Evolutionary conservation across 2,888 invertebrate genomes (phyloP).

Genomic region (Ptychoptera albimana): DNA sequence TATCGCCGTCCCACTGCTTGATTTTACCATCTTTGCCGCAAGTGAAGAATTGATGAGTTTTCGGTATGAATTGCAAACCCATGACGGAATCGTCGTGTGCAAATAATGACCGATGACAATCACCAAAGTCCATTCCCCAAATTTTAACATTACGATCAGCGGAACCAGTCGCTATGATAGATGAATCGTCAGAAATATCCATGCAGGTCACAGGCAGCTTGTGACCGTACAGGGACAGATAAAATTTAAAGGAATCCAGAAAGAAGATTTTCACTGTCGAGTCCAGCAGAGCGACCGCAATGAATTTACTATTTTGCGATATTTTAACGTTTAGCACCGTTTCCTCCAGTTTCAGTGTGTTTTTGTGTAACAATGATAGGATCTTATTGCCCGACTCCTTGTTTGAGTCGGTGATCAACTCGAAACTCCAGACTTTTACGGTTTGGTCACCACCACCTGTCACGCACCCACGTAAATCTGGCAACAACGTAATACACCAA

Average conservation of each 20-base stretch:
- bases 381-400: conserved; percentile 44
- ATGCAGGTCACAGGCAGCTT: conserved; percentile 84
- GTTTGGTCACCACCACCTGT: conserved; percentile 81
- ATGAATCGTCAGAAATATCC: conserved; percentile 82
- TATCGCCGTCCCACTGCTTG: conserved; percentile 95
- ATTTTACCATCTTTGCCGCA: conserved; percentile 86
- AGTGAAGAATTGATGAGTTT: conserved; percentile 86
- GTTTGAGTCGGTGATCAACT: conserved; percentile 54
- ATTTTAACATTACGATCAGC: conserved; percentile 92
- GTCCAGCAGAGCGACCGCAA: conserved; percentile 83
- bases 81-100: conserved; percentile 94
- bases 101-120: conserved; percentile 88
- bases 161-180: conserved; percentile 82
- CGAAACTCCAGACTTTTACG: conserved; percentile 90
- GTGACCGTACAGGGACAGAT: conserved; percentile 89
- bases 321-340: conserved; percentile 67
- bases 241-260: conserved; percentile 88
- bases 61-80: conserved; percentile 72
- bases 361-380: conserved; percentile 59
- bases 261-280: conserved; percentile 93
- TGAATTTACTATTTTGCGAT: conserved; percentile 70
- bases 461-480: conserved; percentile 69
- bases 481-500: conserved; percentile 59
- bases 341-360: conserved; percentile 77
- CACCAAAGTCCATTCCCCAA: conserved; percentile 99